These are phyloP conservation scores for Pterophyllum scalare DNA, from an alignment of 2,113 vertebrate species.

Conservation along the genomic window DNA sequence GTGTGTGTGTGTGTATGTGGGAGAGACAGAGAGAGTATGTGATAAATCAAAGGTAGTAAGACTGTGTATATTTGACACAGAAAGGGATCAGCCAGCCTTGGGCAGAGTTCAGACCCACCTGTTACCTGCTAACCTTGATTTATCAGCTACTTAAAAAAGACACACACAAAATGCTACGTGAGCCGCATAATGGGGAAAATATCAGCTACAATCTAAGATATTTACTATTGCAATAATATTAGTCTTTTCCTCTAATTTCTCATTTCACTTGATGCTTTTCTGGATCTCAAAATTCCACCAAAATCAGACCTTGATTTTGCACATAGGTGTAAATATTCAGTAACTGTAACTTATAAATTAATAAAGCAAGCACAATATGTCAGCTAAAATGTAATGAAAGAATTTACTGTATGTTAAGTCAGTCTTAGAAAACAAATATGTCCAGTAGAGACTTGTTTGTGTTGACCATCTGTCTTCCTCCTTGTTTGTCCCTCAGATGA, in stretches of 20 bases:
- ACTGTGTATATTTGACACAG: conserved; percentile 44
- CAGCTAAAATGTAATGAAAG: not conserved
- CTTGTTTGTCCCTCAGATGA: conserved; percentile 77
- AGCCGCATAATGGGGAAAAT: not conserved
- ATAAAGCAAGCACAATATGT: not conserved
- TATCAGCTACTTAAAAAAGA: conserved; percentile 12
- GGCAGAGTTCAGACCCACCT: conserved; percentile 43
- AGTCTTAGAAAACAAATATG: not conserved
- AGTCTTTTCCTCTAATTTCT: not conserved
- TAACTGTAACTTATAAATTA: not conserved
- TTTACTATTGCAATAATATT: not conserved
- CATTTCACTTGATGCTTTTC: not conserved
- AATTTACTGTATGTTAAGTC: not conserved
- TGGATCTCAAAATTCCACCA: not conserved
- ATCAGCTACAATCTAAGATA: not conserved
- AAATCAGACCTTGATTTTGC: not conserved
- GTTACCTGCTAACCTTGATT: conserved; percentile 62
- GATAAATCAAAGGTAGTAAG: conserved; percentile 40
- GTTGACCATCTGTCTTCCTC: conserved; percentile 32
- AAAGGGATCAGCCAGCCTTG: conserved; percentile 32
- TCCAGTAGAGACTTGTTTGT: conserved; percentile 18
- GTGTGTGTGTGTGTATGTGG: conserved; percentile 17
- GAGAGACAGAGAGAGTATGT: conserved; percentile 21
- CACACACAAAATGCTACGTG: not conserved
- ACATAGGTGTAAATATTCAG: not conserved